phyloP scores from a whole-genome alignment of 2,888 invertebrate species.

The Leptinotarsa haldemani region DNA sequence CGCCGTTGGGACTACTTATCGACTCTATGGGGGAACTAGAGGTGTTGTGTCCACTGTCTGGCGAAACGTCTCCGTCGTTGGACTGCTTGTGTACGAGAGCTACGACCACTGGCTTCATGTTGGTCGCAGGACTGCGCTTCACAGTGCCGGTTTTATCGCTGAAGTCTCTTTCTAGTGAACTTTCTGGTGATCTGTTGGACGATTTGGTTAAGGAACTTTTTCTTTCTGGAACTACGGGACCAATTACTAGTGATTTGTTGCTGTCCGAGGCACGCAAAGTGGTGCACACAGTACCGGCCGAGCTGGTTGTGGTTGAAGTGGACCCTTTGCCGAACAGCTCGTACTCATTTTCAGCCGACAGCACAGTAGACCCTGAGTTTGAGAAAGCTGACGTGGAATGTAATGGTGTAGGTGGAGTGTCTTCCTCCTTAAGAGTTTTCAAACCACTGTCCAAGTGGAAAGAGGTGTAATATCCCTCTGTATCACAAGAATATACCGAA shows the following conservation, averaged over 20 bases:
- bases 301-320: constrained; percentile 90
- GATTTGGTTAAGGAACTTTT: constrained; percentile 78
- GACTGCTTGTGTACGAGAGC: constrained; percentile 71
- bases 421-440: constrained; percentile 83
- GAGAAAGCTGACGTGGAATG: constrained; percentile 78
- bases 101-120: constrained; percentile 71
- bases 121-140: constrained; percentile 62
- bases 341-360: constrained; percentile 87
- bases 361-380: constrained; percentile 74
- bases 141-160: constrained; percentile 65
- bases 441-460: constrained; percentile 97
- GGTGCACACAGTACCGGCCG: constrained; percentile 90
- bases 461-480: constrained; percentile 97
- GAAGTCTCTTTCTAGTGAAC: constrained; percentile 63
- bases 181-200: constrained; percentile 68
- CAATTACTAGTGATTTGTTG: constrained; percentile 72
- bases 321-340: constrained; percentile 92
- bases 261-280: constrained; percentile 79
- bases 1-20: constrained; percentile 77
- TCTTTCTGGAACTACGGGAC: constrained; percentile 85
- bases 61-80: constrained; percentile 76
- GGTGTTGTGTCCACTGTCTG: constrained; percentile 84
- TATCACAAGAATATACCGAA: constrained; percentile 94
- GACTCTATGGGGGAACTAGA: constrained; percentile 84
- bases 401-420: constrained; percentile 78